Evolutionary conservation across 2,888 invertebrate genomes (phyloP), one percentile per base, ranked within the genome.

Genomic region (Formica aserva): DNA sequence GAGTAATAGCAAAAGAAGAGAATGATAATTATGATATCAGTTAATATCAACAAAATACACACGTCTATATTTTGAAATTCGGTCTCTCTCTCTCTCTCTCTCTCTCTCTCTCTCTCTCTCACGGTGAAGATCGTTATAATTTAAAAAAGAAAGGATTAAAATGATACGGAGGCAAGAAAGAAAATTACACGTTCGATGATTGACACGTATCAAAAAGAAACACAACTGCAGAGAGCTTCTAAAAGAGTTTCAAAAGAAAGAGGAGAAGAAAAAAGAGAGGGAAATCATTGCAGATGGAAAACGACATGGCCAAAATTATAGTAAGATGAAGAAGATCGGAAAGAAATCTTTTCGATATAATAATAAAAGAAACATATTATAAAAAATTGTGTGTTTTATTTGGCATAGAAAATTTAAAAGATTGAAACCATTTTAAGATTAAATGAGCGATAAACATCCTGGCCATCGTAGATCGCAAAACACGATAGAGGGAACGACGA

Each of bases 341-440:
- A 65, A 62, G 65, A 45, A 60, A 41, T 60, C 32, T 13, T 22
- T 71, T 62, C 32, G 45, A 72, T 80, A 60, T 72, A 62, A 80
- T 71, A 71, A 55, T 52, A 55, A 72, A 80, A 45, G 57, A 72
- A 60, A 80, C n/a, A 62, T 26, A 26, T 62, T 71, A 80, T 18
- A 32, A n/a, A 52, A 57, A 13, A 71, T 77, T 69, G 69, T 41
- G 41, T 77, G n/a, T 55, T 57, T 71, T 72, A 71, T 80, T 80
- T 72, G 60, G 41, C 45, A 32, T 71, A 71, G 52, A 72, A 35
- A 62, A 45, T 80, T 72, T 22, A 72, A 71, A 26, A 72, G 72
- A 77, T 55, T 57, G 77, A 69, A 69, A 60, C 29, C 45, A 72
- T 80, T 71, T 80, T 72, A 80, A 62, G 72, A 71, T 80, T 60